Percentiles rank a stretch among this genome's conserved stretches.
Conservation (phyloP, 2,113 vertebrate genomes). For the Poecile atricapillus region DNA sequence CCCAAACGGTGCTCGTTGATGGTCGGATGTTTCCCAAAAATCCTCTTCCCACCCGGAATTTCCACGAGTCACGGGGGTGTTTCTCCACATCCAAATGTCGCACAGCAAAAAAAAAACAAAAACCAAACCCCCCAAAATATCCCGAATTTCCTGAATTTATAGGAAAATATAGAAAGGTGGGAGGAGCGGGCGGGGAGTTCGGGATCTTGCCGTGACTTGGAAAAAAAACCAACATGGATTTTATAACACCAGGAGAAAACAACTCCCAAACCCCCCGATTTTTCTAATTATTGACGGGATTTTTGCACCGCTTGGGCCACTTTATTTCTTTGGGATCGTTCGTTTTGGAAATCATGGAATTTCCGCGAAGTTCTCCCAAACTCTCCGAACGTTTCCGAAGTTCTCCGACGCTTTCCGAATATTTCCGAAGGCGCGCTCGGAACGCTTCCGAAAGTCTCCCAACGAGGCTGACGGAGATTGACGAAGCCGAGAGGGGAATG, state of each 20-base stretch:
- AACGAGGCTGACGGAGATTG: neutral
- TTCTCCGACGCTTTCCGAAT: neutral
- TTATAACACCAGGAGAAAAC: too few species aligned
- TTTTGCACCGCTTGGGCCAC: neutral
- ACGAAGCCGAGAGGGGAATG: neutral
- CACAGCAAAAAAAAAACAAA: neutral
- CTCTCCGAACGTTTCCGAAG: fast-evolving
- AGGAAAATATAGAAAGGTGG: neutral
- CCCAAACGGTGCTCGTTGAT: neutral
- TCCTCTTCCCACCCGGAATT: neutral
- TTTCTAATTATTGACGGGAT: neutral
- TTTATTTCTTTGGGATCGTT: neutral
- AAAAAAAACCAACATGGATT: fast-evolving
- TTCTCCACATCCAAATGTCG: neutral
- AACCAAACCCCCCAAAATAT: neutral
- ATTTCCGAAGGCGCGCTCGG: neutral
- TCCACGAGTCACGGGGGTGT: neutral
- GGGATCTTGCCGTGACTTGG: neutral
- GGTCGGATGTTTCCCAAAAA: neutral
- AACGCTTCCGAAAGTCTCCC: neutral
- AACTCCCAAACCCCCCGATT: fast-evolving
- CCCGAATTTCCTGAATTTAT: neutral
- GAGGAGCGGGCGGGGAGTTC: too few species aligned
- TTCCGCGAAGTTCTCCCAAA: neutral
- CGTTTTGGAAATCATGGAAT: neutral